A percentile compares a stretch with the other conserved stretches of the same genome.
Conservation (phyloP, 2,888 invertebrate genomes). For the Diaperis boleti region DNA sequence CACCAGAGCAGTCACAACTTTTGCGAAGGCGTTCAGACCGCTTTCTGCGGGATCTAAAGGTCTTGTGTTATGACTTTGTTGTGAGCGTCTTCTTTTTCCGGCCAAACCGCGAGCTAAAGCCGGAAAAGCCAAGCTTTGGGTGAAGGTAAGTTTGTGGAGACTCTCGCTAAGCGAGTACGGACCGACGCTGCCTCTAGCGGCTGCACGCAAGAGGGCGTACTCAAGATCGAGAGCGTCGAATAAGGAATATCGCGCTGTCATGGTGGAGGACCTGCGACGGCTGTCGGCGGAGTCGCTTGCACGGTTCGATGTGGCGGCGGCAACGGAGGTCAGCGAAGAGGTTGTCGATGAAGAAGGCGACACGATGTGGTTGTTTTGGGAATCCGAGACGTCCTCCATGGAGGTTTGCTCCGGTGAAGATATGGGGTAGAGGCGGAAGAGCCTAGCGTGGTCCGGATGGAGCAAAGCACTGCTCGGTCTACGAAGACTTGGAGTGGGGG, state of each 20-base stretch:
- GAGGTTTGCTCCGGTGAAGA: constrained; percentile 66
- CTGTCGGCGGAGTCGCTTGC: constrained; percentile 65
- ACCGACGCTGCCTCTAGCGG: constrained; percentile 78
- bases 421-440: constrained; percentile 67
- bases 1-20: constrained; percentile 77
- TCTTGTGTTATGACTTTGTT: constrained; percentile 66
- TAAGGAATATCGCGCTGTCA: constrained; percentile 75
- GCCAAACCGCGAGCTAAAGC: constrained; percentile 78
- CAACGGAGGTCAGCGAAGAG: constrained; percentile 70
- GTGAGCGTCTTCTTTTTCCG: constrained; percentile 72
- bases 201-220: constrained; percentile 76
- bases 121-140: constrained; percentile 80
- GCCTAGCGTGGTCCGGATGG: constrained; percentile 78
- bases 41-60: constrained; percentile 74
- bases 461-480: constrained; percentile 73
- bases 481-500: constrained; percentile 64
- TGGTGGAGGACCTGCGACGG: constrained; percentile 71
- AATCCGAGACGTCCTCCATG: constrained; percentile 66
- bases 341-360: constrained; percentile 71
- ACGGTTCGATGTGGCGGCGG: constrained; percentile 59
- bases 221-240: constrained; percentile 80
- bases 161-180: constrained; percentile 79
- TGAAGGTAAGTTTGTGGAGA: constrained; percentile 79
- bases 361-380: constrained; percentile 61
- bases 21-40: constrained; percentile 78